A percentile compares a stretch with the other conserved stretches of the same genome.
These are phyloP conservation scores for Hippotragus niger DNA, from an alignment of 2,113 vertebrate genomes.

Conservation along the genomic window DNA sequence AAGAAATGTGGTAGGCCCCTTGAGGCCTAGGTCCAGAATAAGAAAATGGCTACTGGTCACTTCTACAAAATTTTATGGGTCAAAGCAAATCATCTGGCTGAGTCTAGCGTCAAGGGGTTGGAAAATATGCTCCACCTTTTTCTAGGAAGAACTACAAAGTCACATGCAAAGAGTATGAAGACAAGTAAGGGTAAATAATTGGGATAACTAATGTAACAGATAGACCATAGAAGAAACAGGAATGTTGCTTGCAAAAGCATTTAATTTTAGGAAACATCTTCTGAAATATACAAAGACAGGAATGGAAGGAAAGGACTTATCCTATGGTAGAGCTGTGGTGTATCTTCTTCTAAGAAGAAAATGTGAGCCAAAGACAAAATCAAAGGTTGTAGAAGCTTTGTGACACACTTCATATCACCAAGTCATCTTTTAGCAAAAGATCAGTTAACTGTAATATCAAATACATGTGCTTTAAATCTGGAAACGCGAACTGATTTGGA, in stretches of 20 bases:
- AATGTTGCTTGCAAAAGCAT: neutral
- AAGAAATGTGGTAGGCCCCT: neutral
- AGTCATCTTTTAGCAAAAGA: neutral
- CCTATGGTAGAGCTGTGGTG: neutral
- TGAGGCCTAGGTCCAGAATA: neutral
- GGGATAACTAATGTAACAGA: neutral
- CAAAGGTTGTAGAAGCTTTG: neutral
- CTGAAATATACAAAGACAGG: neutral
- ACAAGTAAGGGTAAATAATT: neutral
- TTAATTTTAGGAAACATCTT: neutral
- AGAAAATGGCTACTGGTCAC: neutral
- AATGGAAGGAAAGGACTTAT: neutral
- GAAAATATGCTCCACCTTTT: neutral
- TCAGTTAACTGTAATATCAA: neutral
- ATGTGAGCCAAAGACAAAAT: neutral
- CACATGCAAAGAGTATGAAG: neutral
- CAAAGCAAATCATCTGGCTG: neutral
- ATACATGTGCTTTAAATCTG: neutral
- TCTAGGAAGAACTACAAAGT: neutral
- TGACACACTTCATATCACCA: neutral
- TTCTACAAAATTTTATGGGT: neutral
- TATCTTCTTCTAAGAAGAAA: neutral
- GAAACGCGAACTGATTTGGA: neutral
- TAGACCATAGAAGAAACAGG: neutral
- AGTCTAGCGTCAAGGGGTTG: neutral